Evolutionary conservation across 2,113 vertebrate genomes (phyloP).

Genomic region (Heptranchias perlo): DNA sequence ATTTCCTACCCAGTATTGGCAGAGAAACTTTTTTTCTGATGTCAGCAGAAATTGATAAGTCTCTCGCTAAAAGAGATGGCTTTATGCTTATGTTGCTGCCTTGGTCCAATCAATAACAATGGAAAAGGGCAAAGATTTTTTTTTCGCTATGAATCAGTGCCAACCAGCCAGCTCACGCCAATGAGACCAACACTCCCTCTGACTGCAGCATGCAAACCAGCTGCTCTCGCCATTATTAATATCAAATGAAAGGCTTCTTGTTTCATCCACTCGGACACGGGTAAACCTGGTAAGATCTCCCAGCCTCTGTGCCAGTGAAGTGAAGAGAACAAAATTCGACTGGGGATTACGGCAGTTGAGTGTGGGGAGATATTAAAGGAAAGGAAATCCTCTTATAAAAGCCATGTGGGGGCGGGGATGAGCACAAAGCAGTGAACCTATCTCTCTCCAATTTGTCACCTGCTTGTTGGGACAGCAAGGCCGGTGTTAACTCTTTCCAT

Average conservation of each 20-base stretch:
- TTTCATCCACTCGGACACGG: neutral
- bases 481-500: neutral
- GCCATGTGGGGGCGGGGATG: slow-evolving; percentile 31
- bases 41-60: slow-evolving; percentile 33
- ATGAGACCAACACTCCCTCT: neutral
- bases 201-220: neutral
- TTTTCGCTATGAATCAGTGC: neutral
- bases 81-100: neutral
- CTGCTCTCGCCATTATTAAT: neutral
- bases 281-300: neutral
- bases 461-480: neutral
- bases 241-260: neutral
- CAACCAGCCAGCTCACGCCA: neutral
- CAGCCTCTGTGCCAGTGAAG: neutral
- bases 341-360: neutral
- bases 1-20: neutral
- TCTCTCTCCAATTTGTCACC: neutral
- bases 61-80: neutral
- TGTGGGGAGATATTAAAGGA: slow-evolving; percentile 34
- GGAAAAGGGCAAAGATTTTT: neutral
- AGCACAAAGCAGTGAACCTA: neutral
- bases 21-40: neutral
- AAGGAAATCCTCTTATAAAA: slow-evolving; percentile 34
- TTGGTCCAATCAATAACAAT: slow-evolving; percentile 20
- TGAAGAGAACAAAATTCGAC: neutral